Conservation (phyloP, 2,113 vertebrate species). For the Prionailurus viverrinus region DNA sequence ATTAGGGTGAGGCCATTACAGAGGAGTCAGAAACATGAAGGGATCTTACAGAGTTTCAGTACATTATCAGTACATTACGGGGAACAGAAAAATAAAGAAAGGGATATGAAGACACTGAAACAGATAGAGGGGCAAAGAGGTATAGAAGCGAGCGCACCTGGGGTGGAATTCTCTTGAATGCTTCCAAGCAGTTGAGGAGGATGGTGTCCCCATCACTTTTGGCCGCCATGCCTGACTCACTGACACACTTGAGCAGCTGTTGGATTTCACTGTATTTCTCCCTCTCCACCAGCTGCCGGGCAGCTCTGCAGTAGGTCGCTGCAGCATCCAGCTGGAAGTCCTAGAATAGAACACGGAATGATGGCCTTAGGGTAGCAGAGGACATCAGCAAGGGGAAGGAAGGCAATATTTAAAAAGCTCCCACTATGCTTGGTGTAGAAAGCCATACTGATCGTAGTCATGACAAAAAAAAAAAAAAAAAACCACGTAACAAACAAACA, state of each 20-base stretch:
- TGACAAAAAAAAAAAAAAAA: neutral
- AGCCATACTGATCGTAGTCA: neutral
- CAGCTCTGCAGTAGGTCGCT: conserved; percentile 92
- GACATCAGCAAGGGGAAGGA: neutral
- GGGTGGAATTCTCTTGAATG: conserved; percentile 91
- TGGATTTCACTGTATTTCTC: conserved; percentile 92
- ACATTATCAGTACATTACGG: neutral
- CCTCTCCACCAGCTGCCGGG: conserved; percentile 92
- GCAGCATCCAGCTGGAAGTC: conserved; percentile 97
- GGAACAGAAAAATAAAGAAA: neutral
- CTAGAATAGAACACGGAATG: conserved; percentile 81
- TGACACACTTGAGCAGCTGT: conserved; percentile 97
- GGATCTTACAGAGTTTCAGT: neutral
- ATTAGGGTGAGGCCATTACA: neutral
- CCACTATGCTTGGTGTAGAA: neutral
- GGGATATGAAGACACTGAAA: neutral
- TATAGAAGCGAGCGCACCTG: conserved; percentile 86
- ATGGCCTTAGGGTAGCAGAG: neutral
- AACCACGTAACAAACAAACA: neutral
- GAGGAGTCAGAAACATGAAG: conserved; percentile 1
- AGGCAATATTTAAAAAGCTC: neutral
- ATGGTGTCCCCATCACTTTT: conserved; percentile 95
- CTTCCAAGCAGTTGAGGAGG: conserved; percentile 93
- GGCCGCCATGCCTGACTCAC: conserved; percentile 95
- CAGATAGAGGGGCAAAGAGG: neutral